Evolutionary conservation across 1,140 invertebrate genomes (phyloP).

Genomic region (Drosophila bocki): DNA sequence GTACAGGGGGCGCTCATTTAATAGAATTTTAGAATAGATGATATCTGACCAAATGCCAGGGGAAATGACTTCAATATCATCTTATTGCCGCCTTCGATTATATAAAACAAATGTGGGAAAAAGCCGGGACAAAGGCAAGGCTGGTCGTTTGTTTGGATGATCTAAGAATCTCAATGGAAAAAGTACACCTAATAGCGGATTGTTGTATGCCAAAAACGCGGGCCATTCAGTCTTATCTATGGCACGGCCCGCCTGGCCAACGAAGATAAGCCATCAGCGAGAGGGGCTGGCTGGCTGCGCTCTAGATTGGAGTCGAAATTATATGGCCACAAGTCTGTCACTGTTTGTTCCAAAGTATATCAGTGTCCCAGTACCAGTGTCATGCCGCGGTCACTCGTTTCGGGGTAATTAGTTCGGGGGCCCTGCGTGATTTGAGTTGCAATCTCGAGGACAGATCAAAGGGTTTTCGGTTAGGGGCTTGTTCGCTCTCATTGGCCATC

Average conservation of each 20-base stretch:
- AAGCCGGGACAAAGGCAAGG: not conserved
- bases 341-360: conserved; percentile 25
- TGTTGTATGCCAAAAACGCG: conserved; percentile 28
- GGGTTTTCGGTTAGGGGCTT: conserved; percentile 29
- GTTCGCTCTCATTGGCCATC: conserved; percentile 21
- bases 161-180: conserved; percentile 18
- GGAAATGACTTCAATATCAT: conserved; percentile 19
- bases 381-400: conserved; percentile 35
- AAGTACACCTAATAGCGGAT: conserved; percentile 20
- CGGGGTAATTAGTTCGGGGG: conserved; percentile 34
- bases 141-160: conserved; percentile 12
- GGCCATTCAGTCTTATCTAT: conserved; percentile 29
- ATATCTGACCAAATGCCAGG: conserved; percentile 15
- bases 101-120: conserved; percentile 27
- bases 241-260: conserved; percentile 12
- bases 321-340: conserved; percentile 33
- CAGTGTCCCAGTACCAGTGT: conserved; percentile 32
- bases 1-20: not conserved
- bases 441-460: conserved; percentile 33
- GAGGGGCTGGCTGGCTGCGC: conserved; percentile 14
- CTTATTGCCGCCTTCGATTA: conserved; percentile 34
- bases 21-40: not conserved
- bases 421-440: conserved; percentile 38
- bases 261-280: conserved; percentile 40
- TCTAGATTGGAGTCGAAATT: conserved; percentile 44